Base-by-base conservation (phyloP, 2,888 invertebrate genomes). In the Dynastes hyllus region DNA sequence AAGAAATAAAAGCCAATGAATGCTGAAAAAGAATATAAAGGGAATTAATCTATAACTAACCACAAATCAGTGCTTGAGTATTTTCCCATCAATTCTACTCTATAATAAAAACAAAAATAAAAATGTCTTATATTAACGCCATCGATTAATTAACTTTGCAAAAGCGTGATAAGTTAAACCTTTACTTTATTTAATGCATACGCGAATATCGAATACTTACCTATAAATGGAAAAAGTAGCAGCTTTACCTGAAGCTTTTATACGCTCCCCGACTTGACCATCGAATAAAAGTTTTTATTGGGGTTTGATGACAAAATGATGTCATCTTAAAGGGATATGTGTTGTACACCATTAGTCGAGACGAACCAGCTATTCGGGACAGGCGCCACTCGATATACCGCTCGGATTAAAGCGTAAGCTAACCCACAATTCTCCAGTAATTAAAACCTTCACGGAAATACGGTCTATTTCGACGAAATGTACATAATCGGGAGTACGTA, bases 251-350 rank as follows among this genome's bases (percentile, higher is more conserved):
- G 73, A 37, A 16, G 13, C 40, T 58, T 13, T 40, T 16, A 50
- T 45, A 16, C 67, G 4, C 53, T 29, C 53, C 16, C 16, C 58
- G 22, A 40, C 73, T 73, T 55, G 73, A 55, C 58, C 73, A 61
- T 58, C 67, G 86, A 84, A 87, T 87, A 87, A 58, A 58, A 87
- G 87, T 84, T 88, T 87, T 88, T 87, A 87, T 88, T 86, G 84
- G 87, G 87, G 86, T 86, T 87, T 87, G 88, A 88, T 88, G 88
- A 87, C 86, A 88, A 87, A 88, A 88, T 88, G 88, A 88, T 88
- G 88, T 88, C 88, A 88, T 87, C 86, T 84, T 83, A 86, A 86
- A 86, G 86, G 87, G 87, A 87, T 86, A 86, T 87, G 86, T 86
- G 87, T 87, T 87, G 87, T 84, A 87, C 83, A 84, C 88, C 88